Percentiles rank a stretch among this genome's conserved stretches.
phyloP scores from a whole-genome alignment of 64 coral and sea anemone genomes.

The Exaiptasia diaphana region DNA sequence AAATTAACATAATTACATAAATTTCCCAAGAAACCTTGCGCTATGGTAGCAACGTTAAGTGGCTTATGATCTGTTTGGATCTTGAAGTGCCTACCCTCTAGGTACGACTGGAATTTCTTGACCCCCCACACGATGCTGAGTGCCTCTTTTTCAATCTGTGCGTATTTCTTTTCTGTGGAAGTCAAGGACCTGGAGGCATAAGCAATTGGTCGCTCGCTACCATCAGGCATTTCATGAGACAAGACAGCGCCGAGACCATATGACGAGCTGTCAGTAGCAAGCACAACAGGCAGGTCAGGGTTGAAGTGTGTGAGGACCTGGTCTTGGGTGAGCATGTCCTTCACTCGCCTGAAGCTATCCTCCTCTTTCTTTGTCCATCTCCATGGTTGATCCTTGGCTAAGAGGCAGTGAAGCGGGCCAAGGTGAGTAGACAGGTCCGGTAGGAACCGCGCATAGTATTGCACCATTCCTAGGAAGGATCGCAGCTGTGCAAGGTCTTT shows the following conservation, averaged over 20 bases:
- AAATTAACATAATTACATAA: too few relatives aligned
- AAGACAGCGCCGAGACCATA: constrained; percentile 8
- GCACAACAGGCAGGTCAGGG: background rate
- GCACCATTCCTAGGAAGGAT: constrained; percentile 23
- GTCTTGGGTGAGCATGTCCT: constrained; percentile 1
- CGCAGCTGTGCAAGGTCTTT: background rate
- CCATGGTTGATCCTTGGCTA: constrained; percentile 7
- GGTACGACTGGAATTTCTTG: constrained; percentile 45
- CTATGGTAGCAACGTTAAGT: too few relatives aligned
- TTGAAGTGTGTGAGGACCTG: constrained; percentile 4
- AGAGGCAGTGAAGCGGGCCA: background rate
- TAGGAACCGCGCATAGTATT: constrained; percentile 12
- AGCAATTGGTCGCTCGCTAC: constrained; percentile 6
- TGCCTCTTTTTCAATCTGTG: constrained; percentile 36
- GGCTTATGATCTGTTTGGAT: constrained; percentile 49
- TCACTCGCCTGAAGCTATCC: background rate
- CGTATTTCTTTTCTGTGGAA: constrained; percentile 11
- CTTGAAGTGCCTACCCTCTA: constrained; percentile 30
- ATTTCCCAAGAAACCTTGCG: too few relatives aligned
- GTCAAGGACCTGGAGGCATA: constrained; percentile 1
- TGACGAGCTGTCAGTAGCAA: constrained; percentile 9
- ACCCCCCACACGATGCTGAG: constrained; percentile 22
- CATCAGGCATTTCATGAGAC: background rate
- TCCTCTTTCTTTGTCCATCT: background rate
- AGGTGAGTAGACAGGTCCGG: background rate